Evolutionary conservation across 2,113 vertebrate species (phyloP), one percentile per base, ranked within the genome.

Genomic region (Rissa tridactyla): DNA sequence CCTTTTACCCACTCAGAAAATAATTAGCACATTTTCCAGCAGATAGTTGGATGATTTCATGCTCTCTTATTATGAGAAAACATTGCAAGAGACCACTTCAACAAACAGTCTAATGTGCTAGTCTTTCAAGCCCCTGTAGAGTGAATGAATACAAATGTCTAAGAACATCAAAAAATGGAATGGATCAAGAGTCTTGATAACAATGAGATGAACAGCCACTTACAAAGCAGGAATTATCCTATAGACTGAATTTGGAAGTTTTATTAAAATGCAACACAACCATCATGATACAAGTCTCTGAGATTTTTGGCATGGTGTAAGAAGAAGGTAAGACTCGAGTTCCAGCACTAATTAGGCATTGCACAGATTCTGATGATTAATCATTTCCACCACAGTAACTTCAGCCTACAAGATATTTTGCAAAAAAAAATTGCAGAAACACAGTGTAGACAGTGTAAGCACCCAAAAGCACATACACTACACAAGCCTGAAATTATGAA

Each of bases 11-110:
- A 94, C 95, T 65, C 80, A 92, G 83, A 94, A 94, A 84, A 70
- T 91, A 96, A 93, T 98, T 97, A 97, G 88, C 70, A 93, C 84
- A 72, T 96, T 97, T 97, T 97, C 94, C 96, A 97, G 81, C 73
- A 96, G 96, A 96, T 72, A 96, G 65, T 36, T 93, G 88, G 86
- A 85, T 88, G 68, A 81, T 92, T 94, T 94, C 92, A 90, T 95
- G 91, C 68, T 62, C 36, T 85, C 95, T 86, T 86, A 36, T 72
- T 79, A 78, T 87, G 86, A 93, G 51, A 91, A 97, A 96, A 88
- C 83, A 78, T 84, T 95, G 70, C 92, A 96, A 87, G 87, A 94
- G 93, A 86, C 77, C 90, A 72, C 79, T 96, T 96, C 66, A 85
- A 75, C 61, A 87, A 82, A 92, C 25, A 58, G 38, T 94, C 62